Percentiles rank a stretch among this genome's conserved stretches.
These are phyloP conservation scores for Polyommatus iphigenia DNA, from an alignment of 2,888 invertebrate genomes.

Conservation along the genomic window DNA sequence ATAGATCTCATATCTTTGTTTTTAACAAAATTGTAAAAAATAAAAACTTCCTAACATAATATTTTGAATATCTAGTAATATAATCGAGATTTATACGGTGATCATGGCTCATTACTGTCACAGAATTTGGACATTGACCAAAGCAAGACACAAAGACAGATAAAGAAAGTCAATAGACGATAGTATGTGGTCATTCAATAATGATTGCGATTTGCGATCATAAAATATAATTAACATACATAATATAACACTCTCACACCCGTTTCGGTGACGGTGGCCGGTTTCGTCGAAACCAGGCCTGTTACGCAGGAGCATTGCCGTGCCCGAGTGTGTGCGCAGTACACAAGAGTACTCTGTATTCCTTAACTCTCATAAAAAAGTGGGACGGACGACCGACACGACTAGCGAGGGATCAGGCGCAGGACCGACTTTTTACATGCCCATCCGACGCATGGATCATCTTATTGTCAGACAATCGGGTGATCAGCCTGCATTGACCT, in stretches of 20 bases:
- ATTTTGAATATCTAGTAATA: neutral
- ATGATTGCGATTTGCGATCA: neutral
- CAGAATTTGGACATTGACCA: neutral
- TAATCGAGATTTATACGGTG: neutral
- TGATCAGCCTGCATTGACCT: neutral
- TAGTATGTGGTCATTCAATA: neutral
- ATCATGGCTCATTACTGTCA: neutral
- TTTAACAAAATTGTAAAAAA: neutral
- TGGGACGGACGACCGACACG: no score
- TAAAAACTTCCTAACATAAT: neutral
- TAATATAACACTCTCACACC: neutral
- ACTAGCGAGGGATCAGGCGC: no score
- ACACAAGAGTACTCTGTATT: no score
- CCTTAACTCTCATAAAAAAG: no score
- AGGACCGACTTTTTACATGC: no score
- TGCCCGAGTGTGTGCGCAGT: no score
- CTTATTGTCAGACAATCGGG: no score
- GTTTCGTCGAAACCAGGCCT: no score
- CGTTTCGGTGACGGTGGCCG: no score
- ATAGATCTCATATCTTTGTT: no score
- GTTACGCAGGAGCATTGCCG: no score
- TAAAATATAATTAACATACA: no score
- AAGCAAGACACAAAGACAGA: neutral
- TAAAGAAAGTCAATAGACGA: neutral
- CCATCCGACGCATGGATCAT: neutral